Percentiles rank a stretch among this genome's conserved stretches.
phyloP scores from a whole-genome alignment of 23 tunicate genomes.

The Trididemnum miniatum region DNA sequence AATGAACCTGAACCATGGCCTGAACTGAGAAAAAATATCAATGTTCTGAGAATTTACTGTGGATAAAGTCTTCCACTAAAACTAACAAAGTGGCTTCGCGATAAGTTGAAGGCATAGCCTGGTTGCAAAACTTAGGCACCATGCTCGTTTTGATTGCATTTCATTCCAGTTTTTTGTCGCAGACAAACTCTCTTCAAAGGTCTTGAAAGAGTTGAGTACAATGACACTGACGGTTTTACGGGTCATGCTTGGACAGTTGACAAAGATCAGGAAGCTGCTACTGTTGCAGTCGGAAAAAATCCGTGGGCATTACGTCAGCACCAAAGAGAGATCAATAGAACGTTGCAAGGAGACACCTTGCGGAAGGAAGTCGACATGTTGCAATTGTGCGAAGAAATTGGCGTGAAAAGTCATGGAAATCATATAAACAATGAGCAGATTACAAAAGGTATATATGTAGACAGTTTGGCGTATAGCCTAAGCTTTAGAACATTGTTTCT shows the following conservation, averaged over 20 bases:
- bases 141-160: too few species aligned
- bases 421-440: background rate
- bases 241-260: slow-evolving; percentile 85
- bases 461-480: too few species aligned
- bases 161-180: background rate
- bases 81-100: too few species aligned
- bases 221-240: slow-evolving; percentile 56
- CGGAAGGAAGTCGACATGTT: slow-evolving; percentile 38
- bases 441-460: slow-evolving; percentile 2
- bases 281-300: slow-evolving; percentile 71
- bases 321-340: slow-evolving; percentile 58
- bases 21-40: too few species aligned
- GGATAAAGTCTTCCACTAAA: too few species aligned
- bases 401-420: background rate
- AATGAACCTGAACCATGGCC: too few species aligned
- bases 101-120: too few species aligned
- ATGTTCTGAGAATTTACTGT: too few species aligned
- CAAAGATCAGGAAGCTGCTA: slow-evolving; percentile 79
- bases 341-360: slow-evolving; percentile 55
- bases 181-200: slow-evolving; percentile 79
- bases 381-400: slow-evolving; percentile 9
- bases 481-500: too few species aligned
- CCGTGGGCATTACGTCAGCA: slow-evolving; percentile 88
- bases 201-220: slow-evolving; percentile 59
- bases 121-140: too few species aligned